These are phyloP conservation scores for Rana temporaria DNA, from an alignment of 2,113 vertebrate species.

Conservation along the genomic window DNA sequence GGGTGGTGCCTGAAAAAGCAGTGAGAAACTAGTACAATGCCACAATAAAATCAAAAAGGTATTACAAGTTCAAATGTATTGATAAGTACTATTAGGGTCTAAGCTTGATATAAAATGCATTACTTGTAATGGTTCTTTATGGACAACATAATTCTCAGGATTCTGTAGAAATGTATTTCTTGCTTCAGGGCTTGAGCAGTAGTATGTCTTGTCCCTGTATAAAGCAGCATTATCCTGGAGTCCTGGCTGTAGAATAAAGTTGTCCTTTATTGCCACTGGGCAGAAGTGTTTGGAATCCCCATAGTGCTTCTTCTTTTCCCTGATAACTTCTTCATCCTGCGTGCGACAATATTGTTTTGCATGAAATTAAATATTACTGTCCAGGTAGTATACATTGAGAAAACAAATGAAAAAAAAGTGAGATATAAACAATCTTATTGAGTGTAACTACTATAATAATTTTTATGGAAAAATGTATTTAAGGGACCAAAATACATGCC, in stretches of 20 bases:
- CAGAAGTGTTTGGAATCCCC: slow-evolving; percentile 91
- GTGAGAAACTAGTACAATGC: neutral
- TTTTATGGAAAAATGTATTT: too few relatives aligned
- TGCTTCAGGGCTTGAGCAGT: slow-evolving; percentile 80
- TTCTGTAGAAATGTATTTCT: slow-evolving; percentile 82
- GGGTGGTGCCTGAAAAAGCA: slow-evolving; percentile 80
- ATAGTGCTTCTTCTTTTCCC: slow-evolving; percentile 75
- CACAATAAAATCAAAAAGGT: neutral
- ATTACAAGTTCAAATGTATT: too few relatives aligned
- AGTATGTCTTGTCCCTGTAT: slow-evolving; percentile 87
- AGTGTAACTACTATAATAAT: too few relatives aligned
- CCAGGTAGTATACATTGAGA: too few relatives aligned
- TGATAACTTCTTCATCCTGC: slow-evolving; percentile 72
- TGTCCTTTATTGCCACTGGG: slow-evolving; percentile 86
- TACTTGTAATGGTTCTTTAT: slow-evolving; percentile 82
- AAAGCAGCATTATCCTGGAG: slow-evolving; percentile 76
- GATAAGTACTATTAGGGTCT: too few relatives aligned
- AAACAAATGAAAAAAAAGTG: too few relatives aligned
- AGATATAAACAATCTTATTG: too few relatives aligned
- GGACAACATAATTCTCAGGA: slow-evolving; percentile 80
- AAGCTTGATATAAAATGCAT: neutral
- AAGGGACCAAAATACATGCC: too few relatives aligned
- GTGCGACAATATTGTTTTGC: neutral
- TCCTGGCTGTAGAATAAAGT: slow-evolving; percentile 80
- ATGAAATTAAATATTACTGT: neutral